phyloP scores from a whole-genome alignment of 2,113 vertebrate species.

The Callipepla squamata region DNA sequence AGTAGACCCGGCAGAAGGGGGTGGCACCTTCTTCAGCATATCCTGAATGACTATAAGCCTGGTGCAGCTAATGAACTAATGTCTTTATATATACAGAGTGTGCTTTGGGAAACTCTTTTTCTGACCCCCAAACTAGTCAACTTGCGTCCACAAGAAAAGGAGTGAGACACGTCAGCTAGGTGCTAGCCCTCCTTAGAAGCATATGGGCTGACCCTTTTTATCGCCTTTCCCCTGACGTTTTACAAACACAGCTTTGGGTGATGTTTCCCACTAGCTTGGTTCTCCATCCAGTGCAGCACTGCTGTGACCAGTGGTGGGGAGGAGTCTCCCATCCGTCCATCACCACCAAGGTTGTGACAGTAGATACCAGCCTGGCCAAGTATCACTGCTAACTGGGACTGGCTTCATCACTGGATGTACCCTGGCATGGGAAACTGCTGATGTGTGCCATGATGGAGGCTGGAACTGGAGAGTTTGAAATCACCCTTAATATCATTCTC shows the following conservation, averaged over 20 bases:
- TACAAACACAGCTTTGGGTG: rapidly evolving
- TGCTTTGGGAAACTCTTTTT: background rate
- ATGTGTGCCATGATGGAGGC: rapidly evolving
- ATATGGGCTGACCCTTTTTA: background rate
- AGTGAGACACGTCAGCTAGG: background rate
- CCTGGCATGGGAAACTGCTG: background rate
- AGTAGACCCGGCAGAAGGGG: background rate
- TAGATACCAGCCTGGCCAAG: background rate
- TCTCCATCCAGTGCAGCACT: background rate
- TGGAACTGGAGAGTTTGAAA: background rate
- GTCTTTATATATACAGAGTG: background rate
- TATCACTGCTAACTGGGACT: background rate
- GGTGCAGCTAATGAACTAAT: rapidly evolving
- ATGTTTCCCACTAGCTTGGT: rapidly evolving
- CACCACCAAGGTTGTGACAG: background rate
- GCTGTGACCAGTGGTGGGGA: rapidly evolving
- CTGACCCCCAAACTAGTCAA: background rate
- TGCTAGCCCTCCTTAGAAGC: background rate
- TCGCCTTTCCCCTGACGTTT: background rate
- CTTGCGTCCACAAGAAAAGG: too few species aligned
- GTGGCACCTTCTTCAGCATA: too few species aligned
- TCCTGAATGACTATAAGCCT: background rate
- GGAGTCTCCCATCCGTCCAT: rapidly evolving
- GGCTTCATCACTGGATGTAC: background rate
- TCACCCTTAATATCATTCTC: background rate